A percentile compares a stretch with the other conserved stretches of the same genome.
Conservation (phyloP, 2,888 invertebrate genomes). For the Platerodrilus igneus region DNA sequence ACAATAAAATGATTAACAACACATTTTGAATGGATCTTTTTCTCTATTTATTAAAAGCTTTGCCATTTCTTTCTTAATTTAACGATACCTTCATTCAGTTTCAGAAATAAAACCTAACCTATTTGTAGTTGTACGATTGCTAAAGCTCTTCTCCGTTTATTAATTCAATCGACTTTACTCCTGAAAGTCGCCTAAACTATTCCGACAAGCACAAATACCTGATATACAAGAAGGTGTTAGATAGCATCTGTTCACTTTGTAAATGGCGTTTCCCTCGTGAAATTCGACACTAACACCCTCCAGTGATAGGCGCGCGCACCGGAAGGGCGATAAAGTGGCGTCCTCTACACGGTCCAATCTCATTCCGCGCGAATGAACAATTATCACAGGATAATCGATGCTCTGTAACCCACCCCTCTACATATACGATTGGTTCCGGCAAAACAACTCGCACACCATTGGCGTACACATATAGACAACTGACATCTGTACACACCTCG, state of each 20-base stretch:
- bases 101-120: no score
- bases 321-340: slow-evolving; percentile 37
- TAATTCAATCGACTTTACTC: no score
- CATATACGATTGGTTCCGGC: slow-evolving; percentile 29
- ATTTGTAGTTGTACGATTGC: no score
- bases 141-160: no score
- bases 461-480: slow-evolving; percentile 20
- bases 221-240: slow-evolving; percentile 34
- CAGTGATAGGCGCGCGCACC: slow-evolving; percentile 30
- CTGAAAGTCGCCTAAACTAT: no score
- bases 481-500: slow-evolving; percentile 46
- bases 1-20: no score
- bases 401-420: slow-evolving; percentile 27
- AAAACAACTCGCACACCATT: slow-evolving; percentile 18
- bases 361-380: slow-evolving; percentile 47
- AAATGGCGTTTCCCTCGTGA: slow-evolving; percentile 25
- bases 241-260: slow-evolving; percentile 14
- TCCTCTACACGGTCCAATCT: slow-evolving; percentile 45
- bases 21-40: no score
- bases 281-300: slow-evolving; percentile 30
- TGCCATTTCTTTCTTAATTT: no score
- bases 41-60: no score
- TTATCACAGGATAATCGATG: slow-evolving; percentile 37
- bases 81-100: no score
- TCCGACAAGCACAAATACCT: no score